A percentile compares a stretch with the other conserved stretches of the same genome.
phyloP scores from a whole-genome alignment of 2,113 vertebrate genomes.

The Forbesichthys papilliferus region DNA sequence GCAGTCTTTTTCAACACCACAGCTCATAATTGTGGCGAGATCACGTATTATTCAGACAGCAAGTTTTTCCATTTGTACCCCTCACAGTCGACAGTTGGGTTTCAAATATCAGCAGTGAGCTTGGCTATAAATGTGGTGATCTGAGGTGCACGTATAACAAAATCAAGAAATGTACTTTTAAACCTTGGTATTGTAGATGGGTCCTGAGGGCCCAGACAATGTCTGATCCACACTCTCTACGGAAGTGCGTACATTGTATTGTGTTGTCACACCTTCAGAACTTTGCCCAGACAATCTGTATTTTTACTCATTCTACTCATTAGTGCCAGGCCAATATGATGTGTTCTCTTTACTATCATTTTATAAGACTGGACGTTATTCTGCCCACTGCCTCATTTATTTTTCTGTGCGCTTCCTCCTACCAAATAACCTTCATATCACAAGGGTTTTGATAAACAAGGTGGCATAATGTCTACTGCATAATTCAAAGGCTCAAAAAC shows the following conservation, averaged over 20 bases:
- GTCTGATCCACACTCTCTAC: conserved; percentile 14
- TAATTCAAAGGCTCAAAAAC: conserved; percentile 48
- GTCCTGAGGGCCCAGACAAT: conserved; percentile 9
- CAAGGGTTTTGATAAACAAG: conserved; percentile 47
- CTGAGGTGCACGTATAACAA: too few species aligned
- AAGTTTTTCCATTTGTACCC: too few species aligned
- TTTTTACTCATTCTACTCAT: not conserved
- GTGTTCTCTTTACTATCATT: conserved; percentile 4
- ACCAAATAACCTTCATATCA: conserved; percentile 39
- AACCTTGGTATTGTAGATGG: not conserved
- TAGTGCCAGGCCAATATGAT: conserved; percentile 16
- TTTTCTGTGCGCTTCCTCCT: conserved; percentile 16
- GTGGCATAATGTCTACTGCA: conserved; percentile 29
- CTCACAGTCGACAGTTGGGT: too few species aligned
- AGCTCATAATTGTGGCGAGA: too few species aligned
- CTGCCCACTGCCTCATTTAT: conserved; percentile 5
- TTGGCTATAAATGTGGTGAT: too few species aligned
- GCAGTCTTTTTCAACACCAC: too few species aligned
- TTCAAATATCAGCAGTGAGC: too few species aligned
- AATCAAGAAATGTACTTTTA: too few species aligned
- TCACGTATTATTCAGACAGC: too few species aligned
- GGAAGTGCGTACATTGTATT: conserved; percentile 35
- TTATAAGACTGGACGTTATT: conserved; percentile 9
- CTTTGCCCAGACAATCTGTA: conserved; percentile 25
- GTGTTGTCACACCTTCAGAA: conserved; percentile 26